Conservation (phyloP, 1,140 invertebrate genomes). For the Pogonus chalceus region DNA sequence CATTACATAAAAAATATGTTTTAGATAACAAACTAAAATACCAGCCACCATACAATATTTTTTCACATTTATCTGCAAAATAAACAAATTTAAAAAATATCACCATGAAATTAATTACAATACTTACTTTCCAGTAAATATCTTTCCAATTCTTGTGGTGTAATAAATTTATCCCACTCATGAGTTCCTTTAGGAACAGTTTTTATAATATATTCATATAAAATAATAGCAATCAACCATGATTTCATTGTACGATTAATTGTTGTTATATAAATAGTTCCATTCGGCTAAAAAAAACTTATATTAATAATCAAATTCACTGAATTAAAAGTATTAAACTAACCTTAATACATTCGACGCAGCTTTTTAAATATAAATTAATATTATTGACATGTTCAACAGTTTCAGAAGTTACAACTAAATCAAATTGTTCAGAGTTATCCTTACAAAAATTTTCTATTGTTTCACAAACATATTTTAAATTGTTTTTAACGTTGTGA, state of each 20-base stretch:
- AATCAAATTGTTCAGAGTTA: constrained; percentile 57
- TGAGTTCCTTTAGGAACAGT: constrained; percentile 77
- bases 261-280: constrained; percentile 90
- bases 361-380: constrained; percentile 63
- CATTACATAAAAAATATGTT: constrained; percentile 57
- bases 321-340: background rate
- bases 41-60: constrained; percentile 59
- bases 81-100: constrained; percentile 6
- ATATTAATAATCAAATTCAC: background rate
- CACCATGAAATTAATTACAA: background rate
- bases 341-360: constrained; percentile 55
- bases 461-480: constrained; percentile 33
- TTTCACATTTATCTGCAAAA: constrained; percentile 50
- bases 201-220: constrained; percentile 67
- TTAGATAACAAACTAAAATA: constrained; percentile 57
- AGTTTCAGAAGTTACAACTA: constrained; percentile 79
- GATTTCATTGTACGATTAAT: constrained; percentile 71
- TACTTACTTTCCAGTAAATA: constrained; percentile 57
- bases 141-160: constrained; percentile 61
- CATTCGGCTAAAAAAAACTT: constrained; percentile 45
- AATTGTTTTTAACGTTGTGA: constrained; percentile 4
- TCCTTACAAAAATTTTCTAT: constrained; percentile 47
- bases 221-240: constrained; percentile 59
- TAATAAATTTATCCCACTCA: constrained; percentile 82
- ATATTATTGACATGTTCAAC: constrained; percentile 82